Percentiles rank a stretch among this genome's conserved stretches.
Evolutionary conservation across 1,140 invertebrate species (phyloP).

Genomic region (Phortica variegata): DNA sequence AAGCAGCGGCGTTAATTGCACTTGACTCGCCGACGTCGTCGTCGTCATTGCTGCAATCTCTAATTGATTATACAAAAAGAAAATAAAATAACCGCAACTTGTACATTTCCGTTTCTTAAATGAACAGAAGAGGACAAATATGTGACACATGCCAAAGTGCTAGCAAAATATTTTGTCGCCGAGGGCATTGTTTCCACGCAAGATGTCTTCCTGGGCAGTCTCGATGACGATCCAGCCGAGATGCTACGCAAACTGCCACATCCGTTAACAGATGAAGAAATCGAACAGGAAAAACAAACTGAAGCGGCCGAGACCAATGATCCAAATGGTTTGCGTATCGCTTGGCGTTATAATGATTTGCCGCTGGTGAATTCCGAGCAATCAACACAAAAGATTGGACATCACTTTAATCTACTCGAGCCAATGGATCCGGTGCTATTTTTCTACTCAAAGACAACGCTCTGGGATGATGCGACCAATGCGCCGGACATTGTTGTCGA

Average conservation of each 20-base stretch:
- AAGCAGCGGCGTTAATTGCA: too few species aligned
- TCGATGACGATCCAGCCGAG: conserved; percentile 67
- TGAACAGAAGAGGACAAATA: conserved; percentile 78
- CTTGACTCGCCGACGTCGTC: too few species aligned
- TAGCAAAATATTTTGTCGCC: conserved; percentile 80
- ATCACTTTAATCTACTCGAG: conserved; percentile 79
- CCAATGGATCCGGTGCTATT: conserved; percentile 65
- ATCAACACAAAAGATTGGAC: conserved; percentile 58
- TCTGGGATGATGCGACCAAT: conserved; percentile 45
- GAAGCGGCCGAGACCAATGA: conserved; percentile 10
- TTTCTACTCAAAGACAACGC: conserved; percentile 60
- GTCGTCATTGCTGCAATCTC: too few species aligned
- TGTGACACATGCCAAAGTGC: conserved; percentile 71
- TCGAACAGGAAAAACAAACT: conserved; percentile 28
- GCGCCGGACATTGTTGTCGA: conserved; percentile 22
- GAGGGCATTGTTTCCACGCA: conserved; percentile 77
- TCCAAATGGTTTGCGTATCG: conserved; percentile 74
- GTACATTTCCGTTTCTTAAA: too few species aligned
- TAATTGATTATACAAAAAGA: too few species aligned
- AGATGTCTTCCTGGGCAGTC: conserved; percentile 69
- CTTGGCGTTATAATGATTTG: conserved; percentile 81
- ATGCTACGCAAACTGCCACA: conserved; percentile 60
- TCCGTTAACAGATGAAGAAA: conserved; percentile 45
- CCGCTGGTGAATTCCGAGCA: conserved; percentile 65
- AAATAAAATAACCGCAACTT: too few species aligned